Evolutionary conservation across 2,113 vertebrate genomes (phyloP).

Genomic region (Circaetus cinerascens): DNA sequence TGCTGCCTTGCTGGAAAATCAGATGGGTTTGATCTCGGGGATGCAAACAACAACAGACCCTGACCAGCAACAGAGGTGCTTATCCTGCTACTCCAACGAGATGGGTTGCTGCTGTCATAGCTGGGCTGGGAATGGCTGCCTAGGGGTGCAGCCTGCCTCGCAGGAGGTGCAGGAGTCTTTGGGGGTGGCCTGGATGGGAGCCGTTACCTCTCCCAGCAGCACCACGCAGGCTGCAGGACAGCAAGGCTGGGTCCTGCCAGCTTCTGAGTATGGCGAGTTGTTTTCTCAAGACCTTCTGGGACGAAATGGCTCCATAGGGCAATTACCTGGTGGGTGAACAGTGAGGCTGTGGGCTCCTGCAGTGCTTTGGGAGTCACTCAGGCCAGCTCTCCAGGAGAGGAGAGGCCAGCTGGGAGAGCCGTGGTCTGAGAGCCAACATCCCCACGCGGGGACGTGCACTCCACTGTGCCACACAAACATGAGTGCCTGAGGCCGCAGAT

Average conservation of each 20-base stretch:
- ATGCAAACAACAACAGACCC: not conserved
- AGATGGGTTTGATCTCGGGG: not conserved
- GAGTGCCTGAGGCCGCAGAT: not conserved
- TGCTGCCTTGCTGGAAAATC: not conserved
- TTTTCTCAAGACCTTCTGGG: not conserved
- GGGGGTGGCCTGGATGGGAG: not conserved
- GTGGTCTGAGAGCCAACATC: not conserved
- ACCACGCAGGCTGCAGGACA: not conserved
- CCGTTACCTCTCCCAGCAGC: not conserved
- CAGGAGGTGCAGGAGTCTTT: not conserved
- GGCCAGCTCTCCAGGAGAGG: not conserved
- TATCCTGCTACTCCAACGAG: not conserved
- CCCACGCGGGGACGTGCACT: accelerated
- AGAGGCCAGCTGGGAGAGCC: not conserved
- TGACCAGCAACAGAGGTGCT: not conserved
- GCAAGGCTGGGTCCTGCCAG: not conserved
- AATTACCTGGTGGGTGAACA: not conserved
- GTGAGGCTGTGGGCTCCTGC: not conserved
- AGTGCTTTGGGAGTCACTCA: not conserved
- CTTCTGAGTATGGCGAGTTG: accelerated
- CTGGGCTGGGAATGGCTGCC: not conserved
- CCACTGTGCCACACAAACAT: not conserved
- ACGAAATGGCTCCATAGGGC: not conserved
- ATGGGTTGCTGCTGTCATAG: not conserved
- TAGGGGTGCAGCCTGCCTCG: not conserved